A percentile compares a stretch with the other conserved stretches of the same genome.
Conservation (phyloP, 2,113 vertebrate species). For the Notechis scutatus region DNA sequence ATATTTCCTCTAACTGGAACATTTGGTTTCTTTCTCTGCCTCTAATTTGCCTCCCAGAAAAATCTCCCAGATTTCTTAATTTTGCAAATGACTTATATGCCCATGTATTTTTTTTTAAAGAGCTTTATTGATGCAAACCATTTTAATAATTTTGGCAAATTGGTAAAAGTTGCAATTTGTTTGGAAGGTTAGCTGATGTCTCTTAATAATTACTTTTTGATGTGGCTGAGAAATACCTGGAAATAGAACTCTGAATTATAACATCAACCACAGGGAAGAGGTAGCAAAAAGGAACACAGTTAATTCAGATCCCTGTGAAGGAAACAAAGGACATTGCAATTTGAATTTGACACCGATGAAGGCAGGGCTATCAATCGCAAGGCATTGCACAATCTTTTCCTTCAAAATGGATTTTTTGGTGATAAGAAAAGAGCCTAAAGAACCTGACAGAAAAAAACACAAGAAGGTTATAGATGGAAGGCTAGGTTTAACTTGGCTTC, state of each 20-base stretch:
- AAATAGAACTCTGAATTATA: neutral
- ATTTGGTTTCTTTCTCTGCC: neutral
- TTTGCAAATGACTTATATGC: neutral
- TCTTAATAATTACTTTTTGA: neutral
- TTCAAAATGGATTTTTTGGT: neutral
- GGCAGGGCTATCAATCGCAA: neutral
- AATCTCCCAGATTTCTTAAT: neutral
- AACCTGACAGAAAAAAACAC: neutral
- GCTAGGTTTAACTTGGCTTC: neutral
- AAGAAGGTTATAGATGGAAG: neutral
- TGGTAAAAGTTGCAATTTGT: neutral
- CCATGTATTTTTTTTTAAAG: neutral
- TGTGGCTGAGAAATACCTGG: neutral
- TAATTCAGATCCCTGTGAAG: neutral
- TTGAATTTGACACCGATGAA: neutral
- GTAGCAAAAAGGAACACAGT: neutral
- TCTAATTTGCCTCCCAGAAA: neutral
- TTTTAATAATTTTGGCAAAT: neutral
- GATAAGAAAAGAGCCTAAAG: neutral
- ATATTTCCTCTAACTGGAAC: neutral
- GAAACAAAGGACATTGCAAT: neutral
- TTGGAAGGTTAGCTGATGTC: neutral
- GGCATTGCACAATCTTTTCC: neutral
- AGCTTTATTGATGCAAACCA: neutral
- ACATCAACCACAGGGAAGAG: neutral